Conservation (phyloP, 2,888 invertebrate species). For the Drosophila tanythrix region DNA sequence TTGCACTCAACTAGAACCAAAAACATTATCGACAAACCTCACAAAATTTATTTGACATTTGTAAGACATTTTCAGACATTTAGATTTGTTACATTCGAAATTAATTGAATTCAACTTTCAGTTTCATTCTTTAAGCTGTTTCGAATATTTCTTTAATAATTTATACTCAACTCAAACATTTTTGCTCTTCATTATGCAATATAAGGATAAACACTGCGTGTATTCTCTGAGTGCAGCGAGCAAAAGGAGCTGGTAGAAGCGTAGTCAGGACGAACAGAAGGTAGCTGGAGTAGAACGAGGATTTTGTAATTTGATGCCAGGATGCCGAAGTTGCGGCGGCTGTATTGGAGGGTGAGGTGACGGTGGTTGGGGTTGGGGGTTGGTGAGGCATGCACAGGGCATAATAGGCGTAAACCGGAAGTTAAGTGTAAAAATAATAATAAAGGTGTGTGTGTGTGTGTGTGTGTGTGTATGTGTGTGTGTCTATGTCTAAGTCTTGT, state of each 20-base stretch:
- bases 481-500: conserved; percentile 31
- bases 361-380: neutral
- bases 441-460: conserved; percentile 68
- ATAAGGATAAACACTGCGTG: neutral
- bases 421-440: conserved; percentile 82
- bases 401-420: conserved; percentile 81
- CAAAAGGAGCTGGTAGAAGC: conserved; percentile 1
- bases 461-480: conserved; percentile 24
- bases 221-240: neutral
- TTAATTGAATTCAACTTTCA: neutral
- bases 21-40: too few species aligned
- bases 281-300: conserved; percentile 31
- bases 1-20: neutral
- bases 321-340: conserved; percentile 13
- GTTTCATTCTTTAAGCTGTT: neutral
- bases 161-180: neutral
- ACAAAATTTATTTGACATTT: too few species aligned
- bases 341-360: conserved; percentile 1
- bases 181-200: neutral
- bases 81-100: neutral
- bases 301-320: conserved; percentile 79
- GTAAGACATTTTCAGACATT: neutral
- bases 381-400: conserved; percentile 27
- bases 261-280: conserved; percentile 23
- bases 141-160: neutral